These are phyloP conservation scores for Pipistrellus pygmaeus DNA, from an alignment of 2,797 vertebrate genomes.

Conservation along the genomic window DNA sequence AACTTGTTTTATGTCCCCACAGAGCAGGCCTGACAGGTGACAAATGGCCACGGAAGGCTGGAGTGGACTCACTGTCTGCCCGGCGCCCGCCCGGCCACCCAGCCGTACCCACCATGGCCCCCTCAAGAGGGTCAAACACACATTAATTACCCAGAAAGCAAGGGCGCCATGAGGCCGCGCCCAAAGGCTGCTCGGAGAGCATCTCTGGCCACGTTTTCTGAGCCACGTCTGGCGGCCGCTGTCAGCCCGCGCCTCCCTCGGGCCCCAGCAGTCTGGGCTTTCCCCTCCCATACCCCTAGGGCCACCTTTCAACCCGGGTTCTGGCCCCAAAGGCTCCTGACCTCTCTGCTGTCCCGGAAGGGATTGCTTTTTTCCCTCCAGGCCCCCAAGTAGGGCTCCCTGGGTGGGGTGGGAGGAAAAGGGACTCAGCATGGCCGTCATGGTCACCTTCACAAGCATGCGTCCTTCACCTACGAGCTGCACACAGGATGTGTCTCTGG, in stretches of 20 bases:
- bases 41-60: slow-evolving; percentile 83
- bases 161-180: slow-evolving; percentile 76
- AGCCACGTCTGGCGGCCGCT: not conserved
- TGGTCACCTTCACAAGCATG: not conserved
- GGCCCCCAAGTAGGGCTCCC: not conserved
- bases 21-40: slow-evolving; percentile 85
- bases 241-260: not conserved
- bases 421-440: no score
- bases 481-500: not conserved
- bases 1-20: slow-evolving; percentile 82
- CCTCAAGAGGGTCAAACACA: slow-evolving; percentile 84
- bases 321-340: not conserved
- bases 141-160: slow-evolving; percentile 86
- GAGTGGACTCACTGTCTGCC: slow-evolving; percentile 82
- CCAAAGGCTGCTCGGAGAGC: slow-evolving; percentile 60
- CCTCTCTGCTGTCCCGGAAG: not conserved
- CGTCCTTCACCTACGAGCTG: not conserved
- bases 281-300: no score
- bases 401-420: not conserved
- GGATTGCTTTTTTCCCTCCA: not conserved
- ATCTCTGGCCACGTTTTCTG: not conserved
- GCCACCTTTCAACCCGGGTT: not conserved
- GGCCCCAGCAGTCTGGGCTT: not conserved
- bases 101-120: slow-evolving; percentile 73
- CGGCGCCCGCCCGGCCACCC: slow-evolving; percentile 82